phyloP scores from a whole-genome alignment of 2,888 invertebrate species.

The Hydrotaea diabolus region DNA sequence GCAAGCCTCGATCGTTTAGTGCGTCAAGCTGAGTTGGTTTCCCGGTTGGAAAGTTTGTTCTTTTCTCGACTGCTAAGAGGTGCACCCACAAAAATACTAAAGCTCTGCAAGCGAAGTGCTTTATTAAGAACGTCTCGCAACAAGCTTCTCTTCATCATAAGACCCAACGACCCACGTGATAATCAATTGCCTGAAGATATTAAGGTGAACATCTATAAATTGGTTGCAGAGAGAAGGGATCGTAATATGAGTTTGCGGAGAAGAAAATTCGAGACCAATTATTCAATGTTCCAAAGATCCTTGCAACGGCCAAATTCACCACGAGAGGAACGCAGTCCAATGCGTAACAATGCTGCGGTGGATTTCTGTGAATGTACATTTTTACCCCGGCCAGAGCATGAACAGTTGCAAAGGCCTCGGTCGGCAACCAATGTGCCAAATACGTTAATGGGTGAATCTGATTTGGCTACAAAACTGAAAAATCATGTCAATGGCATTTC shows the following conservation, averaged over 20 bases:
- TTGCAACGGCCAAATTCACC: constrained; percentile 72
- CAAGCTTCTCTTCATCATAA: constrained; percentile 87
- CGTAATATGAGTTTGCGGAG: constrained; percentile 82
- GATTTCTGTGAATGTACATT: constrained; percentile 48
- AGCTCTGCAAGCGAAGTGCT: constrained; percentile 87
- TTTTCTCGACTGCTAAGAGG: constrained; percentile 88
- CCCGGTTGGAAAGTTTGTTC: constrained; percentile 90
- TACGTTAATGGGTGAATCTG: constrained; percentile 71
- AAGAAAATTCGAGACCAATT: constrained; percentile 80
- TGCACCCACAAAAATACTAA: constrained; percentile 85
- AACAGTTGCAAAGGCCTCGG: constrained; percentile 75
- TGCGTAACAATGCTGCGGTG: constrained; percentile 49
- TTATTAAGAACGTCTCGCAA: constrained; percentile 88
- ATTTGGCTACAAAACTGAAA: constrained; percentile 72
- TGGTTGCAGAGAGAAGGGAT: constrained; percentile 87
- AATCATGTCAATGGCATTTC: constrained; percentile 72
- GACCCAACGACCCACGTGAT: constrained; percentile 92
- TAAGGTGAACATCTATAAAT: constrained; percentile 87
- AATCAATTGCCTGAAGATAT: constrained; percentile 88
- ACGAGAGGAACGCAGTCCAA: constrained; percentile 37
- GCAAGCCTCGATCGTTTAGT: constrained; percentile 90
- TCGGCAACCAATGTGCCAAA: constrained; percentile 78
- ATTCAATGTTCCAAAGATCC: constrained; percentile 77
- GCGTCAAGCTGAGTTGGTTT: constrained; percentile 90
- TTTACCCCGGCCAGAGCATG: constrained; percentile 68